Conservation (phyloP, 1,140 invertebrate species). For the Pinna nobilis region DNA sequence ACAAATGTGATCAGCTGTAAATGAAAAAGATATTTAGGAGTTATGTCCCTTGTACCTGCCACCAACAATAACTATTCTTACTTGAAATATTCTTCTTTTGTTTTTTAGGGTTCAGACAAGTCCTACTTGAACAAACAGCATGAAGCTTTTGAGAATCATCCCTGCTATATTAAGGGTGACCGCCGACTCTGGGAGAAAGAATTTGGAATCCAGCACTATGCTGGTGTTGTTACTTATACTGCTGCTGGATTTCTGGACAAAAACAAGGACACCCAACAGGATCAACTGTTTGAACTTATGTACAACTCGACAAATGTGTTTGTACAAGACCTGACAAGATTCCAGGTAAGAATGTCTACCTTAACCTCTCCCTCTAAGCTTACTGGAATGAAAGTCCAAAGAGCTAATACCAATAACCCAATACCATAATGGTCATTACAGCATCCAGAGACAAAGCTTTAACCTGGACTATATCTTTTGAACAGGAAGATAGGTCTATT, state of each 20-base stretch:
- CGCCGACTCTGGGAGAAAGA: slow-evolving; percentile 85
- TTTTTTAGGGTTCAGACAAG: slow-evolving; percentile 89
- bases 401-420: too few relatives aligned
- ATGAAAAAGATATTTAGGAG: too few relatives aligned
- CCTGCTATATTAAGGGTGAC: slow-evolving; percentile 86
- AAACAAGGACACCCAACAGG: slow-evolving; percentile 99
- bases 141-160: slow-evolving; percentile 89
- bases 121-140: slow-evolving; percentile 94
- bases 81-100: background rate
- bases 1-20: too few relatives aligned
- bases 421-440: too few relatives aligned
- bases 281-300: slow-evolving; percentile 95
- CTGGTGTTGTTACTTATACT: slow-evolving; percentile 97
- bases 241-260: slow-evolving; percentile 98
- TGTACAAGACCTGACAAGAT: slow-evolving; percentile 90
- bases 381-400: too few relatives aligned
- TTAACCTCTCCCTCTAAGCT: too few relatives aligned
- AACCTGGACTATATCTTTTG: too few relatives aligned
- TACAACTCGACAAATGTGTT: slow-evolving; percentile 90
- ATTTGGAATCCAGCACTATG: slow-evolving; percentile 98
- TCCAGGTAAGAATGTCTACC: slow-evolving; percentile 78
- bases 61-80: background rate
- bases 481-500: background rate
- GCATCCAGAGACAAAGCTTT: too few relatives aligned
- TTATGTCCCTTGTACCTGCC: too few relatives aligned